These are phyloP conservation scores for Acanthornis magna DNA, from an alignment of 2,797 vertebrate genomes.

Conservation along the genomic window DNA sequence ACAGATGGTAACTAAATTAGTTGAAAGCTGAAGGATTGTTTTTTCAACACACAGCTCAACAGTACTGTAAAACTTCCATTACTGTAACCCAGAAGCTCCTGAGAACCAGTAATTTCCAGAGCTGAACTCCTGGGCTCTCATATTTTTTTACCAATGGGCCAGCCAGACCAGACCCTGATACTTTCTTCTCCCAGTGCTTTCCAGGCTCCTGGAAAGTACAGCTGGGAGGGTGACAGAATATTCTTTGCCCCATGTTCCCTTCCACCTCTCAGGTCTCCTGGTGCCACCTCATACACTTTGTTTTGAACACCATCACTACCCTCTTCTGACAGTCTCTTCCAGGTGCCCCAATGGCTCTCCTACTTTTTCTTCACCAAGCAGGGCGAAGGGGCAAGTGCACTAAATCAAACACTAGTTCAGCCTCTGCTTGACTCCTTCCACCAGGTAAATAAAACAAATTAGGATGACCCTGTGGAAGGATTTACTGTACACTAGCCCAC, in stretches of 20 bases:
- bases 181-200: neutral
- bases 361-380: neutral
- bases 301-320: neutral
- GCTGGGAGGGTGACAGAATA: neutral
- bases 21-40: constrained; percentile 44
- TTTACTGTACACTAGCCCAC: neutral
- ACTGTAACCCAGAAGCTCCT: constrained; percentile 39
- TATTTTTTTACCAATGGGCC: neutral
- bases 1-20: constrained; percentile 51
- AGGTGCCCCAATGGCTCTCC: neutral
- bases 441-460: neutral
- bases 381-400: neutral
- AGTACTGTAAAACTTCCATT: constrained; percentile 38
- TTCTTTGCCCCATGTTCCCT: neutral
- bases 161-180: neutral
- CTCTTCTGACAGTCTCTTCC: neutral
- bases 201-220: neutral
- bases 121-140: neutral
- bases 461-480: neutral
- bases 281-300: neutral
- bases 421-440: neutral
- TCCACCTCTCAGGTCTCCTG: neutral
- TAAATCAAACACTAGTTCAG: neutral
- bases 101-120: constrained; percentile 30
- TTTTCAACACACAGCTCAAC: constrained; percentile 56